phyloP scores from a whole-genome alignment of 2,797 vertebrate species.

The Argya squamiceps region DNA sequence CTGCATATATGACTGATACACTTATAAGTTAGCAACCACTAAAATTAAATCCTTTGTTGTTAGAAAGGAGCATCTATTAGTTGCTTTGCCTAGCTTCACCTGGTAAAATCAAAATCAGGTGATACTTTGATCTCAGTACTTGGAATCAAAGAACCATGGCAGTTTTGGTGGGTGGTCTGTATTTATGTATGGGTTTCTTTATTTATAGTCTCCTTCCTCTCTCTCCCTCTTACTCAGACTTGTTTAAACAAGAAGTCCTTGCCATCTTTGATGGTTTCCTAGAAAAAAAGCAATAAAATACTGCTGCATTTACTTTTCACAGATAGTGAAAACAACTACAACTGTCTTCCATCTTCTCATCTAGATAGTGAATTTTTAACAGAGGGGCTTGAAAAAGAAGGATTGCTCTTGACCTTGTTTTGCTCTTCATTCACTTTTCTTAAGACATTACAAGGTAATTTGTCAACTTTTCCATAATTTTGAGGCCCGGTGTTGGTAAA shows the following conservation, averaged over 20 bases:
- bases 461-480: background rate
- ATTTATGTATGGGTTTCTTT: constrained; percentile 4
- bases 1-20: background rate
- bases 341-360: background rate
- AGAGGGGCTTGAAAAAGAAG: background rate
- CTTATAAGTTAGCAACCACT: background rate
- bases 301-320: constrained; percentile 2
- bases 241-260: constrained; percentile 32
- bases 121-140: background rate
- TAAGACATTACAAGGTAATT: constrained; percentile 17
- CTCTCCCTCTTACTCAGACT: background rate
- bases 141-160: background rate
- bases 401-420: constrained; percentile 20
- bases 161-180: constrained; percentile 29
- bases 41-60: background rate
- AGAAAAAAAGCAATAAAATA: background rate
- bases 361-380: background rate
- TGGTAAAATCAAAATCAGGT: background rate
- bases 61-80: background rate
- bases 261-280: background rate
- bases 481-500: background rate
- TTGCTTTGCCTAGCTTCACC: background rate
- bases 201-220: background rate
- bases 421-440: constrained; percentile 7
- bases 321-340: background rate